Base-by-base conservation (phyloP, 2,113 vertebrate species). In the Falco punctatus region DNA sequence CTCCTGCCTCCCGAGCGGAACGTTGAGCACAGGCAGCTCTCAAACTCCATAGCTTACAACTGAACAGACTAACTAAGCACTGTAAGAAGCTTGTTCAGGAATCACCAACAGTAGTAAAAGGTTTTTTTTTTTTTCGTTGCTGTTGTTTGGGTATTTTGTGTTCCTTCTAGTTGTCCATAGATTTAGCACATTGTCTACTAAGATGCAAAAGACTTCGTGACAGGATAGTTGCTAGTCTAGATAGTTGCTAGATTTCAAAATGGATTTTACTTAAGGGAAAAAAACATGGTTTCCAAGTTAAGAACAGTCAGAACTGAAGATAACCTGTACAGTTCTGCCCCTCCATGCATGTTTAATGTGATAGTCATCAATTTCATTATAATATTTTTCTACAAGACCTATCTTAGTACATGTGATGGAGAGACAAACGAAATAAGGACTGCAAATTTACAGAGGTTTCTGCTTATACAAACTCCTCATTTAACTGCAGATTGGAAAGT, bases 371-470 rank as follows among this genome's bases (percentile, higher is more conserved):
- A 77, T 70, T 28, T 42, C 19, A 6, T 23, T 5, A 64, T 7
- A 28, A 14, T 4, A 10, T 33, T 74, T 81, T 88, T 78, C 33
- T 57, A 9, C 16, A 27, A 77, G 10, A 81, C 14, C 27, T 19
- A 14, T 20, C 38, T 69, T 42, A 81, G 65, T 73, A 51, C 15
- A 48, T 28, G 81, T 73, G 38, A 59, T 27, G 27, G 42, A 90
- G 1, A 69, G 27, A 48, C 33, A 75, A 89, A 93, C 0, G 0
- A 40, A 87, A 17, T 16, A 66, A 30, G 21, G 13, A 3, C 48
- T 59, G 26, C 48, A 72, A 67, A 65, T 32, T 46, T 22, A 55
- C 13, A 55, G 64, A 62, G 4, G 48, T 59, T 54, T 71, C 27
- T 14, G 3, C 27, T 24, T 44, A 0, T 8, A 69, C 48, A 13